These are phyloP conservation scores for Stictonetta naevosa DNA, from an alignment of 2,113 vertebrate species.

Conservation along the genomic window DNA sequence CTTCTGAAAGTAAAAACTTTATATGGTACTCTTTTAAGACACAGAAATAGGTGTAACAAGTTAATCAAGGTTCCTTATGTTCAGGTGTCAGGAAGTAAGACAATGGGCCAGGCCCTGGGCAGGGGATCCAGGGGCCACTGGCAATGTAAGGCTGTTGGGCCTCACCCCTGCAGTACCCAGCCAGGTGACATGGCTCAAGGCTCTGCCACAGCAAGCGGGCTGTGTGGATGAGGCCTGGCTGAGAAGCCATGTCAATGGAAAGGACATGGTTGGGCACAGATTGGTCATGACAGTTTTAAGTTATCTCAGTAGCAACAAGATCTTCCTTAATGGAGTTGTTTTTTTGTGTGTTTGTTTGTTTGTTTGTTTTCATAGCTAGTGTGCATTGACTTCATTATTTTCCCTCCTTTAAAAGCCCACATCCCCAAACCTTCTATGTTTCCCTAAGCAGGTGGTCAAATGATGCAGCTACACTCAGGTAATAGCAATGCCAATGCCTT, in stretches of 20 bases:
- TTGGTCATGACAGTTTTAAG: background rate
- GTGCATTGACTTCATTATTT: background rate
- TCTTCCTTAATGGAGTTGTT: background rate
- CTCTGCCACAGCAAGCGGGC: background rate
- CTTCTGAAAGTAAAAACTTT: background rate
- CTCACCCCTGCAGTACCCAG: background rate
- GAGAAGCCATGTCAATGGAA: background rate
- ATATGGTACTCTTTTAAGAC: background rate
- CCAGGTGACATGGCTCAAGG: no score
- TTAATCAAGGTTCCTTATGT: background rate
- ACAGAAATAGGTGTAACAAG: background rate
- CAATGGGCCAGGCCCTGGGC: background rate
- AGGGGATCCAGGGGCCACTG: background rate
- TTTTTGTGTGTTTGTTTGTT: no score
- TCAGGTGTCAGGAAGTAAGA: background rate
- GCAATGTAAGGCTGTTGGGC: background rate
- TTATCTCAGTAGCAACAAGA: background rate
- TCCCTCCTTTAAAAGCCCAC: background rate
- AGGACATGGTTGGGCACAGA: rapidly evolving
- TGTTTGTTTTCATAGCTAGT: background rate
- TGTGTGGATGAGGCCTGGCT: rapidly evolving
- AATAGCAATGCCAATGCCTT: rapidly evolving
- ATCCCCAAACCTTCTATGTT: background rate
- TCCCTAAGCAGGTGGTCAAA: background rate
- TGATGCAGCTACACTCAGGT: rapidly evolving